These are phyloP conservation scores for Geotrupes spiniger DNA, from an alignment of 2,888 invertebrate species.

Conservation along the genomic window DNA sequence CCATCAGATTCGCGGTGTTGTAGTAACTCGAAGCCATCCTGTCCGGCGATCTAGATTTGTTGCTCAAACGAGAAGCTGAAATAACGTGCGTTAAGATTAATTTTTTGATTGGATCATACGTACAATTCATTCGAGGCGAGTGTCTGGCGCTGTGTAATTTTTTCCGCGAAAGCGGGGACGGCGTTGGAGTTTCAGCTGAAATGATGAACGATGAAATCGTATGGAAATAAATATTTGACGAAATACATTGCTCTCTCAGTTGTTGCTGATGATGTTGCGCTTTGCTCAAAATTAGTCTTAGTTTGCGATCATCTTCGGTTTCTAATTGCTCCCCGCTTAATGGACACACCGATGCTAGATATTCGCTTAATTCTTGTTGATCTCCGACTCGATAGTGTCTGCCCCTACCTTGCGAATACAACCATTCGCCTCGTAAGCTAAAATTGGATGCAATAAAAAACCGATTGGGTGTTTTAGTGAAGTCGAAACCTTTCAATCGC, in stretches of 20 bases:
- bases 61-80: slow-evolving; percentile 49
- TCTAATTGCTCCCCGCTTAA: slow-evolving; percentile 77
- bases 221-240: neutral
- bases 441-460: slow-evolving; percentile 18
- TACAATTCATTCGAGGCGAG: slow-evolving; percentile 52
- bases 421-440: slow-evolving; percentile 91
- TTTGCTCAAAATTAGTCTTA: slow-evolving; percentile 82
- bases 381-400: slow-evolving; percentile 84
- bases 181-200: slow-evolving; percentile 43
- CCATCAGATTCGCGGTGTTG: slow-evolving; percentile 36
- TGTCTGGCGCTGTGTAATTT: slow-evolving; percentile 51
- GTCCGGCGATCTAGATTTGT: slow-evolving; percentile 64
- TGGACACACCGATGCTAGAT: slow-evolving; percentile 80
- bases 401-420: slow-evolving; percentile 92
- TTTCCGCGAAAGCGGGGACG: slow-evolving; percentile 53
- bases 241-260: slow-evolving; percentile 65
- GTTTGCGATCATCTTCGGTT: slow-evolving; percentile 83
- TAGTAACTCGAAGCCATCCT: slow-evolving; percentile 73
- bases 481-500: slow-evolving; percentile 86
- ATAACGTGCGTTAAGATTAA: slow-evolving; percentile 14
- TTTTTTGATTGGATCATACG: slow-evolving; percentile 2
- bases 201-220: too few relatives aligned
- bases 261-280: slow-evolving; percentile 89
- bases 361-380: slow-evolving; percentile 76
- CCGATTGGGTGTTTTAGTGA: slow-evolving; percentile 30